Evolutionary conservation across 2,888 invertebrate genomes (phyloP).

Genomic region (Phytoseiulus persimilis): DNA sequence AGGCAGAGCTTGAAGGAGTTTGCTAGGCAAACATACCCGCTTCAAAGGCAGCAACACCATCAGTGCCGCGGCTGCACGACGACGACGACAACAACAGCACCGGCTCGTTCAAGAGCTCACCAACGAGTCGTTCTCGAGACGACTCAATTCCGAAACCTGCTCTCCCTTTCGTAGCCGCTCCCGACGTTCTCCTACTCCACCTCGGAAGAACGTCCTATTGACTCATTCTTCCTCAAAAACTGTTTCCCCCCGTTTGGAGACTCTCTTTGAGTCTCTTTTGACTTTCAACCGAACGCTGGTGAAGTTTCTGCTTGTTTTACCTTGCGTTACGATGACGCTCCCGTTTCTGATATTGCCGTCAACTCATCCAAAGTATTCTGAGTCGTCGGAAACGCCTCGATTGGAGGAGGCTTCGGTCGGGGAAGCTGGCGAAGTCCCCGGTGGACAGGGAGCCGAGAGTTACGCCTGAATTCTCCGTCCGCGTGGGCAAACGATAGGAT

Average conservation of each 20-base stretch:
- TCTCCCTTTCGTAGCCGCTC: not conserved
- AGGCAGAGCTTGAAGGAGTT: not conserved
- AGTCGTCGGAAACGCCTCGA: too few species aligned
- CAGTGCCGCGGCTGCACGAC: not conserved
- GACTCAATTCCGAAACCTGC: not conserved
- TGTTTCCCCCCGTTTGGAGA: not conserved
- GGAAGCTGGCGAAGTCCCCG: too few species aligned
- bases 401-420: too few species aligned
- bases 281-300: not conserved
- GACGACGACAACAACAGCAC: not conserved
- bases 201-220: not conserved
- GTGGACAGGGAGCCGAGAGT: too few species aligned
- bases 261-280: not conserved
- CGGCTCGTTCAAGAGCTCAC: not conserved
- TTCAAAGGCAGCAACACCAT: slow-evolving; percentile 5
- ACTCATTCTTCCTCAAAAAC: not conserved
- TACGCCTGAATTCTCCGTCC: too few species aligned
- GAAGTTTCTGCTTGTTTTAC: not conserved
- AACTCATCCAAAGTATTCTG: too few species aligned
- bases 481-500: too few species aligned
- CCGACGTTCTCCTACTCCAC: not conserved
- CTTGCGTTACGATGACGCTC: too few species aligned
- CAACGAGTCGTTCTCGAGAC: not conserved
- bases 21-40: not conserved
- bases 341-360: too few species aligned